Percentiles rank a stretch among this genome's conserved stretches.
Conservation (phyloP, 23 tunicate species). For the Trididemnum nubilum region DNA sequence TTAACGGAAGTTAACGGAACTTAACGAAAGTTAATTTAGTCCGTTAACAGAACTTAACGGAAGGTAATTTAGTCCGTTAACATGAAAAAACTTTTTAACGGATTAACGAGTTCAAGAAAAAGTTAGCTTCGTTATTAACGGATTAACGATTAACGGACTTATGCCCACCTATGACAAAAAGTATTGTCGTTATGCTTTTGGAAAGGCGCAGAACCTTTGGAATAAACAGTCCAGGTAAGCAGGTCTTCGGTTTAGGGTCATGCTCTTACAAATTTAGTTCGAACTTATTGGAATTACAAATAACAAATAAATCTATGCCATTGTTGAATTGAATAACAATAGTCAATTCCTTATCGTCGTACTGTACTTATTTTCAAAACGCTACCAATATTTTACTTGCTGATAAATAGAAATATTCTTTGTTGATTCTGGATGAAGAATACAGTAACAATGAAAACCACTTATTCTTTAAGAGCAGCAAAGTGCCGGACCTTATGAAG, state of each 20-base stretch:
- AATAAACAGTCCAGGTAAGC: conserved; percentile 21
- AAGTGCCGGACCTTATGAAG: neutral
- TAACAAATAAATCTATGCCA: neutral
- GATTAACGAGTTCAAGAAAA: no score
- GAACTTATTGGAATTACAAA: neutral
- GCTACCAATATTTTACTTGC: neutral
- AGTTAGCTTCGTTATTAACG: no score
- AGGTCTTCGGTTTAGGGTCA: neutral
- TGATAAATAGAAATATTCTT: neutral
- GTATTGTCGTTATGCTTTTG: neutral
- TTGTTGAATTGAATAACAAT: neutral
- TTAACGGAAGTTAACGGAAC: no score
- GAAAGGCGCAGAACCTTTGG: conserved; percentile 7
- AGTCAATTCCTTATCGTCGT: neutral
- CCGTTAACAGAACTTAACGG: no score
- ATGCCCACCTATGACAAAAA: no score
- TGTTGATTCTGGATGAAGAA: no score
- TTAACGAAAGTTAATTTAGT: no score
- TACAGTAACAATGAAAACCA: neutral
- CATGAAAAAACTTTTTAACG: no score
- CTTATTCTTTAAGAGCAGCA: neutral
- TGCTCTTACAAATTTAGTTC: neutral
- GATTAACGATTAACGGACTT: no score
- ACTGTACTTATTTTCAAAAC: neutral
- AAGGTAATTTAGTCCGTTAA: no score